Evolutionary conservation across 2,888 invertebrate genomes (phyloP), one percentile per base, ranked within the genome.

Genomic region (Drosophila kanekoi): DNA sequence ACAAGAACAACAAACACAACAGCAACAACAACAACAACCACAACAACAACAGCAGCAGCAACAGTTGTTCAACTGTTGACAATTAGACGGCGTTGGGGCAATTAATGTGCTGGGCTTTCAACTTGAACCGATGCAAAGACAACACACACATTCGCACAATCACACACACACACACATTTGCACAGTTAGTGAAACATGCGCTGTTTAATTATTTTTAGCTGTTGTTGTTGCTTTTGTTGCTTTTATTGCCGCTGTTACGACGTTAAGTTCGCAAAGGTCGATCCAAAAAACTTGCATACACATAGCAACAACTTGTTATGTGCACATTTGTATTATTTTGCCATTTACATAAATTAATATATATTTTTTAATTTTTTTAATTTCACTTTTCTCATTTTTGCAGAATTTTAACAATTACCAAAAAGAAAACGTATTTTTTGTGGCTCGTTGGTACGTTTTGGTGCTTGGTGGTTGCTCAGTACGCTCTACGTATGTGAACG

Each of bases 191-290:
- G 23, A 77, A 62, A 83, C 77, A 82, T 85, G 82, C 76, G 82
- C 82, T 85, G 68, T 81, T 81, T 81, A 87, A 87, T 87, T 81
- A 85, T 87, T 75, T 85, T 85, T 85, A 83, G 84, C 77, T 52
- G 61, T 59, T 70, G 77, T 61, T 74, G 58, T 54, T 45, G 72
- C 20, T 71, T 38, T 45, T 60, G 38, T 38, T 71, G 58, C 32
- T 57, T 53, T 51, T 61, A 49, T 44, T 60, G 60, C 57, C 52
- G 54, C 58, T 51, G 71, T 81, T 87, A 81, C 85, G 87, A 87
- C 79, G 82, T 71, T 79, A 85, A 70, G 86, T 86, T 79, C 77
- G 65, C 80, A 88, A 79, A 82, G 89, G 82, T 82, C 89, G 80
- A 47, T 56, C 58, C 65, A 72, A 48, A 62, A 73, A 70, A 68